Base-by-base conservation (phyloP, 2,113 vertebrate species). In the Entelurus aequoreus region DNA sequence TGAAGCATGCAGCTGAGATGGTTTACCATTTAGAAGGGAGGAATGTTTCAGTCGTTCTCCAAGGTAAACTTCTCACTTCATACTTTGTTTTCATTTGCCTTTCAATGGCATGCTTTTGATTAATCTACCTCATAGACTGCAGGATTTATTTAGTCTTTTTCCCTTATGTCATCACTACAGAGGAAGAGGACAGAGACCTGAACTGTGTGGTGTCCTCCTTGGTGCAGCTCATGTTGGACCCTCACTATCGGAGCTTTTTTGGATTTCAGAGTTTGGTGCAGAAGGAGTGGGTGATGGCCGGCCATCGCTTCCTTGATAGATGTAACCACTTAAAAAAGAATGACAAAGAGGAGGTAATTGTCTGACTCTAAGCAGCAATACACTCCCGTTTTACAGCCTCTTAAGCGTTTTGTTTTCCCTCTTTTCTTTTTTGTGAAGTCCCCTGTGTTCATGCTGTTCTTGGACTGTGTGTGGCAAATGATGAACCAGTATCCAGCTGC, bases 201-300 rank as follows among this genome's bases (percentile, higher is more conserved):
- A 95, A 90, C 89, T 99, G 97, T 72, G 78, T 94, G 12, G 80
- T 93, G 56, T 92, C 95, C 56, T 95, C 94, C 37, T 86, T 99
- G 62, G 83, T 97, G 54, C 97, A 98, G 90, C 80, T 99, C 77
- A 96, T 99, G 95, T 77, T 94, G 88, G 97, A 99, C 72, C 94
- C 96, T 53, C 90, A 95, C 69, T 97, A 92, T 69, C 90, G 97
- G 73, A 97, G 93, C 67, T 89, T 94, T n/a, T 69, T 76, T 54
- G 96, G 97, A 52, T 99, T 98, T 84, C 96, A 99, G 86, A 93
- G 93, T 83, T 89, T 99, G 75, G 90, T 99, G 64, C 97, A 99
- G 88, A 98, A 97, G 85, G 96, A 99, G 76, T 99, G 97, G 97
- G 96, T 98, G 84, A 98, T 97, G 94, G 92, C 94, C 13, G 96